phyloP scores from a whole-genome alignment of 2,888 invertebrate genomes.

The Perdita meconis region DNA sequence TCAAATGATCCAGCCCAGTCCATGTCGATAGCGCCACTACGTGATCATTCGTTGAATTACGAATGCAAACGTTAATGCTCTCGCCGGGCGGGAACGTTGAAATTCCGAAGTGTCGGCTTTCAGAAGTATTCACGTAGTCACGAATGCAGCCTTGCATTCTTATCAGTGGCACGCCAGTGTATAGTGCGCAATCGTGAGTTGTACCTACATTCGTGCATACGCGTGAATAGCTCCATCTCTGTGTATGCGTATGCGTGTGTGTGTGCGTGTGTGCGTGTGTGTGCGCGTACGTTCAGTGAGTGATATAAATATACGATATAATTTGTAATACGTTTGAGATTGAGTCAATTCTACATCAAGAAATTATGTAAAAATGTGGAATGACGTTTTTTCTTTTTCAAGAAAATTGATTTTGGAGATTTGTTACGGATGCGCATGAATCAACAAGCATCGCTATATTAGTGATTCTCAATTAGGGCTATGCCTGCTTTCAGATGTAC shows the following conservation, averaged over 20 bases:
- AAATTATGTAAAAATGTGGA: not conserved
- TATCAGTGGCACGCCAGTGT: constrained; percentile 30
- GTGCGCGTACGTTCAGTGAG: constrained; percentile 2
- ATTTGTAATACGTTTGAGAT: not conserved
- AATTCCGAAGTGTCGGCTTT: constrained; percentile 20
- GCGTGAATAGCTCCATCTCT: not conserved
- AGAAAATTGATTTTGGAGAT: not conserved
- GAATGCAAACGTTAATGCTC: constrained; percentile 24
- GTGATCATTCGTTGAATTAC: constrained; percentile 48
- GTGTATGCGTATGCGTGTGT: not conserved
- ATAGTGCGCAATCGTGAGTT: constrained; percentile 16
- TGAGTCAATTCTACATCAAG: not conserved
- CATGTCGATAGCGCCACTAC: constrained; percentile 60
- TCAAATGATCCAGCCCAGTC: constrained; percentile 76
- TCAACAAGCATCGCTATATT: not conserved
- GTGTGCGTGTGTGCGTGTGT: not conserved
- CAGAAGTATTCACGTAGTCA: constrained; percentile 8
- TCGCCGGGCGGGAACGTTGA: constrained; percentile 64
- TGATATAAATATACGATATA: not conserved
- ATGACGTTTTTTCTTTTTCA: not conserved
- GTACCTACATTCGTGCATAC: not conserved
- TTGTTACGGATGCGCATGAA: not conserved
- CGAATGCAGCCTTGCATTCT: constrained; percentile 23
- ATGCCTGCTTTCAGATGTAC: too few species aligned
- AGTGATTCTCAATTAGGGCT: not conserved